Evolutionary conservation across 2,113 vertebrate genomes (phyloP).

Genomic region (Sapajus apella): DNA sequence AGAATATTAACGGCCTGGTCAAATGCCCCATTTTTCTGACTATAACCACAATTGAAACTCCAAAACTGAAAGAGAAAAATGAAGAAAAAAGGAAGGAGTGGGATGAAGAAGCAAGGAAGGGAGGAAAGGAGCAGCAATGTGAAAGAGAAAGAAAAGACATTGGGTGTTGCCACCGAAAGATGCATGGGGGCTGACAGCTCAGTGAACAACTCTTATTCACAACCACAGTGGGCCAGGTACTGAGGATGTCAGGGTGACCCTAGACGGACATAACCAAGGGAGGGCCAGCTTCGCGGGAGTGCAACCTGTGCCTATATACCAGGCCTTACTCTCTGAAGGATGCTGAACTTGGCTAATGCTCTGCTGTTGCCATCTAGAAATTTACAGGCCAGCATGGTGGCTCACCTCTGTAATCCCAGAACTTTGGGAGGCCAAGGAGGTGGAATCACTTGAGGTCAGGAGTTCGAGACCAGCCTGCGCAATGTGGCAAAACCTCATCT

Average conservation of each 20-base stretch:
- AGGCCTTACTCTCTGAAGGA: not conserved
- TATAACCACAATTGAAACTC: not conserved
- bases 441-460: too few relatives aligned
- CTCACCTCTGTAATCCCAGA: too few relatives aligned
- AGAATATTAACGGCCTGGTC: not conserved
- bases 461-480: too few relatives aligned
- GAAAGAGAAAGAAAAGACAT: not conserved
- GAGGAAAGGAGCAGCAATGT: too few relatives aligned
- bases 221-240: not conserved
- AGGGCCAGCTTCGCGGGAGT: rapidly evolving
- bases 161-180: not conserved
- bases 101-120: not conserved
- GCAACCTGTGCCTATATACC: rapidly evolving
- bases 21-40: not conserved
- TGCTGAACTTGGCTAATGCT: not conserved
- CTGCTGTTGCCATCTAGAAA: not conserved
- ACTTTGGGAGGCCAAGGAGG: too few relatives aligned
- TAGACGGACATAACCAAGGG: rapidly evolving
- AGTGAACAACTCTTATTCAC: not conserved
- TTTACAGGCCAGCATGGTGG: too few relatives aligned
- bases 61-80: not conserved
- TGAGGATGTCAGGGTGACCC: too few relatives aligned
- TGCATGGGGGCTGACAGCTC: rapidly evolving
- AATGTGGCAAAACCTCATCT: too few relatives aligned
- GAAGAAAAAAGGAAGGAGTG: not conserved